Conservation (phyloP, 2,113 vertebrate genomes). For the Passerina amoena region DNA sequence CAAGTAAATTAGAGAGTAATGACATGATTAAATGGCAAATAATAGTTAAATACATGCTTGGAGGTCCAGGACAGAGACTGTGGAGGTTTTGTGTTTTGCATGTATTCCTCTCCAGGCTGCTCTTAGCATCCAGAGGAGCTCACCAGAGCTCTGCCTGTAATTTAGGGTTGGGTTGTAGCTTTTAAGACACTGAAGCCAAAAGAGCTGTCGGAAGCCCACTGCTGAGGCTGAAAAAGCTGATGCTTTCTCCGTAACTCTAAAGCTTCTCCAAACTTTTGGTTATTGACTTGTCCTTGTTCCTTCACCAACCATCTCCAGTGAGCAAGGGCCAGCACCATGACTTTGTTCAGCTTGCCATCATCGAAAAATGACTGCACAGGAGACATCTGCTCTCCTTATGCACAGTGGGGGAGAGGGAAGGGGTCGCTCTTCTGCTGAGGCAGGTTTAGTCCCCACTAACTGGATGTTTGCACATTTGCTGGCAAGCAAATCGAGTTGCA, state of each 20-base stretch:
- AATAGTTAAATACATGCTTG: conserved; percentile 49
- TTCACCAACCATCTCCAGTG: neutral
- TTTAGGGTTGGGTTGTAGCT: neutral
- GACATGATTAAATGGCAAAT: conserved; percentile 45
- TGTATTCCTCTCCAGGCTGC: conserved; percentile 25
- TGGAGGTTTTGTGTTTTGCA: conserved; percentile 11
- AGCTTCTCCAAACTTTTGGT: rapidly evolving
- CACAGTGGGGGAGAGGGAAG: neutral
- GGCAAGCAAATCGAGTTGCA: neutral
- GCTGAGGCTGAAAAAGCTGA: neutral
- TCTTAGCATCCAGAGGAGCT: neutral
- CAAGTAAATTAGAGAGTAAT: conserved; percentile 46
- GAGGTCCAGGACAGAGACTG: conserved; percentile 38
- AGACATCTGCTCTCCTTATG: conserved; percentile 43
- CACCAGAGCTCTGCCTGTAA: conserved; percentile 13
- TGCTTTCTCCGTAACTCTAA: neutral
- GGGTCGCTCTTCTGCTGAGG: neutral
- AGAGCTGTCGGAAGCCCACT: neutral
- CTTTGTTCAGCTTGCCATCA: neutral
- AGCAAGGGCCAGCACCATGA: neutral
- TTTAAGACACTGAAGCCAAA: neutral
- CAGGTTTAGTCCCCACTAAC: neutral
- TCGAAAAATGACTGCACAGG: neutral
- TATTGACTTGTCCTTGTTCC: neutral
- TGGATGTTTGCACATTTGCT: neutral